Base-by-base conservation (phyloP, 2,797 vertebrate genomes). In the Diplodus sargus region DNA sequence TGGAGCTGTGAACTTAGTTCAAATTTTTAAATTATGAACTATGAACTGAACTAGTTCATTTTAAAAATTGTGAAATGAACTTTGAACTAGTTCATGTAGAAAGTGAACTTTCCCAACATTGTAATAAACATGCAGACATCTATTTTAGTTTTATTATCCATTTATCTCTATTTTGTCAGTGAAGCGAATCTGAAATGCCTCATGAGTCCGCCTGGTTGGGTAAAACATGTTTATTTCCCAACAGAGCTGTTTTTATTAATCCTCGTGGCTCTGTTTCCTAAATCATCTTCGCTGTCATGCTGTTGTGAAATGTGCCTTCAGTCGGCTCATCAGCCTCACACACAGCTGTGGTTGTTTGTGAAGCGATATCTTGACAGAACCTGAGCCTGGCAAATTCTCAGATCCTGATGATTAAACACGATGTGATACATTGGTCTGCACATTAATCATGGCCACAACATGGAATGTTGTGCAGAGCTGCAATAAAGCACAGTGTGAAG, bases 171-270 rank as follows among this genome's bases (percentile, higher is more conserved):
- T 52, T 78, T 79, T 61, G 78, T 78, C 74, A 74, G 77, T 48
- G 51, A 60, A 67, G 75, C 39, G 47, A 58, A 82, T 81, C 85
- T 63, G 25, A 70, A 60, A 74, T 78, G 65, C 66, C 83, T 61
- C 47, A 20, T 53, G 64, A 77, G 60, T 62, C 48, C n/a, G 58
- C 70, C 28, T 15, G n/a, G 63, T 76, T 73, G 65, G 49, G 39
- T 79, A 76, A 85, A 82, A 85, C 57, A 17, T 57, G 45, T 84
- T 87, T 85, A 85, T 90, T 89, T 90, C 83, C 85, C 83, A 64
- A 56, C 23, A 73, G 84, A 83, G 60, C 28, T 4, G 75, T 60
- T 84, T 51, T 80, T 86, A 87, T 90, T 88, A 81, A 87, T 90
- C 74, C 76, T 83, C 62, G 65, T 60, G 57, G 42, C 73, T 25